phyloP scores from a whole-genome alignment of 2,888 invertebrate genomes.

The Drosophila buzzatii region DNA sequence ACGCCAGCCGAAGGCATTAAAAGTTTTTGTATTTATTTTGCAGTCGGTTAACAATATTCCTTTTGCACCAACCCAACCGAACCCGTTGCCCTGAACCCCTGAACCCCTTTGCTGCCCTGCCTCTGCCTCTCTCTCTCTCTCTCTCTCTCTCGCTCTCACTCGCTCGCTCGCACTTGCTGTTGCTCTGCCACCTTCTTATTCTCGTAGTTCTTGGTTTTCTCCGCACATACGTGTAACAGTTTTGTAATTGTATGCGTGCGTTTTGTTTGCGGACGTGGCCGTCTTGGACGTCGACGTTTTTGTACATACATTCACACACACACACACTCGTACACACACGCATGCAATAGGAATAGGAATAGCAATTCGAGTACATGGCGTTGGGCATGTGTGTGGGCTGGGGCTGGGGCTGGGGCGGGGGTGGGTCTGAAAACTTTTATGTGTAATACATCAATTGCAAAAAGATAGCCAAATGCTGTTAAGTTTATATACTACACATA shows the following conservation, averaged over 20 bases:
- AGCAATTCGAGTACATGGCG: constrained; percentile 71
- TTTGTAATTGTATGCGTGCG: constrained; percentile 78
- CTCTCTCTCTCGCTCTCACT: too few relatives aligned
- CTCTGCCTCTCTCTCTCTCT: background rate
- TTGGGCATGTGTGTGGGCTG: constrained; percentile 34
- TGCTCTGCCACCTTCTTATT: constrained; percentile 5
- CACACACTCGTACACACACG: constrained; percentile 13
- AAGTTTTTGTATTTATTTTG: constrained; percentile 82
- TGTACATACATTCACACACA: constrained; percentile 49
- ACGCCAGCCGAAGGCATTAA: constrained; percentile 74
- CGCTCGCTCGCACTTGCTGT: background rate
- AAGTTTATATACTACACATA: constrained; percentile 78
- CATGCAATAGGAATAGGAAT: constrained; percentile 53
- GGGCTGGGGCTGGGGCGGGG: constrained; percentile 13
- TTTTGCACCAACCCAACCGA: constrained; percentile 28
- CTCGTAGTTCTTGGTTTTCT: constrained; percentile 37
- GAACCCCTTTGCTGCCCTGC: too few relatives aligned
- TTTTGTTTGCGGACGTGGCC: constrained; percentile 81
- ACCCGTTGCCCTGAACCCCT: constrained; percentile 2
- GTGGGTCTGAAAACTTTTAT: constrained; percentile 75
- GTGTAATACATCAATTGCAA: constrained; percentile 84
- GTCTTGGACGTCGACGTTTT: constrained; percentile 67
- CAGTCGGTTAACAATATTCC: constrained; percentile 83
- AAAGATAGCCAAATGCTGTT: constrained; percentile 83
- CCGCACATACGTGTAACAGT: constrained; percentile 62